These are phyloP conservation scores for Cranoglanis bouderius DNA, from an alignment of 2,113 vertebrate species.

Conservation along the genomic window DNA sequence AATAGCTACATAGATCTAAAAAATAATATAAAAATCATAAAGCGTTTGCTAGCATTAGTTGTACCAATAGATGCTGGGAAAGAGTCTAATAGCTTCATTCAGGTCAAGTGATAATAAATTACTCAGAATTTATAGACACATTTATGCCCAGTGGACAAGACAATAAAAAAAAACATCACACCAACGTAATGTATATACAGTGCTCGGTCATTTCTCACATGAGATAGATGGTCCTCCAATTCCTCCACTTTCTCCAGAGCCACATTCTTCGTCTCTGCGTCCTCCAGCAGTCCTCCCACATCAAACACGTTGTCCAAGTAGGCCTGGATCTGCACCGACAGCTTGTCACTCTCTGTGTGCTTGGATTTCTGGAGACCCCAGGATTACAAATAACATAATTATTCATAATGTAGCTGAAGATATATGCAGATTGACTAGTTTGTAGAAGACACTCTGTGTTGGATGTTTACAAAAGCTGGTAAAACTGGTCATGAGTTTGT, in stretches of 20 bases:
- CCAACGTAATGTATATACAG: neutral
- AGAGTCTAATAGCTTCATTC: neutral
- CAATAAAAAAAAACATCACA: neutral
- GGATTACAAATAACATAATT: neutral
- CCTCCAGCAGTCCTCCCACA: constrained; percentile 93
- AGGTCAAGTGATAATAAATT: neutral
- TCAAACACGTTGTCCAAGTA: constrained; percentile 98
- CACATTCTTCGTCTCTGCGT: constrained; percentile 95
- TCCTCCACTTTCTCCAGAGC: constrained; percentile 98
- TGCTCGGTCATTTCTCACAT: constrained; percentile 74
- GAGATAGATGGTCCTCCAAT: constrained; percentile 94
- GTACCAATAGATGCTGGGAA: no score
- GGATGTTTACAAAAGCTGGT: neutral
- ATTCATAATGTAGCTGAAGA: neutral
- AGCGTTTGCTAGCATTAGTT: neutral
- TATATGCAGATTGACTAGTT: no score
- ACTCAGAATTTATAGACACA: neutral
- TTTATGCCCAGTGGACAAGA: neutral
- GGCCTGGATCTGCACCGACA: constrained; percentile 96
- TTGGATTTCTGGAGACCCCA: constrained; percentile 82
- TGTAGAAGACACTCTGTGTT: neutral
- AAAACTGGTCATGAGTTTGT: neutral
- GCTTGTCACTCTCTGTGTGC: constrained; percentile 95
- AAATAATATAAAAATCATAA: neutral
- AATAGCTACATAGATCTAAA: neutral